A percentile compares a stretch with the other conserved stretches of the same genome.
Evolutionary conservation across 1,140 invertebrate species (phyloP).

Genomic region (Bursaphelenchus mucronatus): DNA sequence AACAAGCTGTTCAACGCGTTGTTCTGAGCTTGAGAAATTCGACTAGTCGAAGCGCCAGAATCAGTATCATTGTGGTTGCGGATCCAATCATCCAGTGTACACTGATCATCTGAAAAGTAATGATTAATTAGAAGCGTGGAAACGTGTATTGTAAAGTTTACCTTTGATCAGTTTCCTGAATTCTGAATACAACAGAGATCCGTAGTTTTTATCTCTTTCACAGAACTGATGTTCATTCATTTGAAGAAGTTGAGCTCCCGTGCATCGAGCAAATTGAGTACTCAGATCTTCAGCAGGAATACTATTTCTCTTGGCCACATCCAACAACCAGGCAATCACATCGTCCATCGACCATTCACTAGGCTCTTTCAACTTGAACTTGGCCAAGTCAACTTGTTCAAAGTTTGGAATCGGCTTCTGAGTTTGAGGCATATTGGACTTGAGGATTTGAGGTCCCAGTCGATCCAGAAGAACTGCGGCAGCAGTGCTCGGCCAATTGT

Average conservation of each 20-base stretch:
- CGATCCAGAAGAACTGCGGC: constrained; percentile 35
- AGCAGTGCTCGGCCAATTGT: constrained; percentile 6
- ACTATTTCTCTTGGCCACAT: constrained; percentile 51
- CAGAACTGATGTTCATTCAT: constrained; percentile 57
- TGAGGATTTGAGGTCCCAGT: constrained; percentile 34
- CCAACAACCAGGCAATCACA: constrained; percentile 58
- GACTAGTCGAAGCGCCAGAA: constrained; percentile 8
- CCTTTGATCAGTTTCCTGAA: constrained; percentile 49
- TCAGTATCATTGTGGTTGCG: constrained; percentile 23
- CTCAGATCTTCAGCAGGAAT: constrained; percentile 57
- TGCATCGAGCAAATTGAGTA: constrained; percentile 44
- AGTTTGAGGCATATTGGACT: constrained; percentile 34
- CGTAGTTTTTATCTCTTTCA: constrained; percentile 51
- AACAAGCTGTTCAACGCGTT: constrained; percentile 8
- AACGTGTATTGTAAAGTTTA: constrained; percentile 20
- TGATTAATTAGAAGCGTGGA: background rate
- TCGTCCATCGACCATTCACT: constrained; percentile 54
- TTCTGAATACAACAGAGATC: constrained; percentile 48
- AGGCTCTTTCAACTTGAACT: constrained; percentile 52
- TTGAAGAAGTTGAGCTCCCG: constrained; percentile 31
- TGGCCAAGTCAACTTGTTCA: constrained; percentile 48
- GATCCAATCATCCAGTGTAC: constrained; percentile 38
- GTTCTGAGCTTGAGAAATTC: constrained; percentile 10
- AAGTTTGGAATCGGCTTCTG: constrained; percentile 52
- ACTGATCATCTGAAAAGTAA: constrained; percentile 1